phyloP scores from a whole-genome alignment of 30 jellyfish, hydroid and myxozoan species.

The Sanderia malayensis region DNA sequence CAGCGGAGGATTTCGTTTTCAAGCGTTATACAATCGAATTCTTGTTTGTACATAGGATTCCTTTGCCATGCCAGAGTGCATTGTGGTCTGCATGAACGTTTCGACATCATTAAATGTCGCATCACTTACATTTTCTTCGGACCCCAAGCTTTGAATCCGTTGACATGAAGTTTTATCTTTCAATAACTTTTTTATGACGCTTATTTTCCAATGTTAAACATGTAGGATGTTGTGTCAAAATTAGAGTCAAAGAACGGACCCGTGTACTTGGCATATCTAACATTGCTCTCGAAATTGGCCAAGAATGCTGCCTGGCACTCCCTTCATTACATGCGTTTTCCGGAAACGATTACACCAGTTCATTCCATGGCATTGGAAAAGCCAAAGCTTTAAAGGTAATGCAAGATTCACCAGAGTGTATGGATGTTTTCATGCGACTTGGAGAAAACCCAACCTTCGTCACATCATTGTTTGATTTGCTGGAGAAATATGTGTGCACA shows the following conservation, averaged over 20 bases:
- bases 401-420: background rate
- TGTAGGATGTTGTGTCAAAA: background rate
- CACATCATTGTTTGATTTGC: background rate
- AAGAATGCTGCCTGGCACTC: constrained; percentile 6
- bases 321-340: constrained; percentile 33
- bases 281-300: background rate
- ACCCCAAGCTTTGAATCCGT: too few species aligned
- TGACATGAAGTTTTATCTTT: too few species aligned
- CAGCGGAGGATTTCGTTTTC: too few species aligned
- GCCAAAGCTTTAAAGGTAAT: constrained; percentile 12
- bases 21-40: too few species aligned
- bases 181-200: too few species aligned
- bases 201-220: too few species aligned
- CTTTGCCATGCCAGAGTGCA: too few species aligned
- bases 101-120: too few species aligned
- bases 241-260: background rate
- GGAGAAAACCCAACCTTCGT: constrained; percentile 1
- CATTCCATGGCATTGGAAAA: constrained; percentile 38
- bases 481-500: constrained; percentile 30
- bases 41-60: too few species aligned
- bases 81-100: too few species aligned
- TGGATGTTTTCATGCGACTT: constrained; percentile 3
- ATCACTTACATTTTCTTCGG: too few species aligned
- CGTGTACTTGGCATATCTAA: constrained; percentile 4
- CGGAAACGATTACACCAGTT: constrained; percentile 42